Evolutionary conservation across 2,797 vertebrate species (phyloP), one percentile per base, ranked within the genome.

Genomic region (Hylomyscus alleni): DNA sequence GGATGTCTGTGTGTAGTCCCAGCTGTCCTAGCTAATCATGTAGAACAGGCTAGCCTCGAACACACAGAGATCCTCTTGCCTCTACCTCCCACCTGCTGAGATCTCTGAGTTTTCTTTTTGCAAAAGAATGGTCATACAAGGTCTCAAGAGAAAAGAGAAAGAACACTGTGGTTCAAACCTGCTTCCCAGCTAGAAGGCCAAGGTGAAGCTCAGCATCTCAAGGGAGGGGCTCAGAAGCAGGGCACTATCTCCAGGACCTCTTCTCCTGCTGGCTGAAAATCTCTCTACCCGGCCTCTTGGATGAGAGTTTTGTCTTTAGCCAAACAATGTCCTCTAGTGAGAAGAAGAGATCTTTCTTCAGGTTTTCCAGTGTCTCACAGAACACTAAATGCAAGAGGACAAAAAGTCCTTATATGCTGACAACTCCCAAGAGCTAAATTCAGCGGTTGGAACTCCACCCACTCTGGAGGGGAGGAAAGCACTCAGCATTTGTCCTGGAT

Each of bases 281-380:
- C 17, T 3, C 3, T n/a, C 50, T 12, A n/a, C 69, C 26, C 2
- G 34, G 14, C 83, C 90, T 82, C 92, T 54, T 24, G 24, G 19
- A 58, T 4, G 91, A 89, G 13, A 60, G 52, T 31, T 60, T 58
- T 62, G 15, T 67, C 3, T 62, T 0, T 52, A 90, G 83, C 54
- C 47, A 44, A 37, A 94, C 20, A 14, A 76, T 3, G 29, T 31
- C n/a, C 12, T 9, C 34, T 52, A 4, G 11, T 19, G 44, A 44
- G 58, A 93, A 91, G 73, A 15, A 26, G 76, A 17, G 31, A 31
- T 26, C 62, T 89, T 67, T 84, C 91, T 75, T 72, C 80, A 44
- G 19, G 7, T 44, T 90, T 93, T n/a, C 76, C 62, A 84, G 1
- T 15, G 47, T 52, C 80, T 54, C 37, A 2, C 0, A 50, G 40